Evolutionary conservation across 2,797 vertebrate species (phyloP).

Genomic region (Spondyliosoma cantharus): DNA sequence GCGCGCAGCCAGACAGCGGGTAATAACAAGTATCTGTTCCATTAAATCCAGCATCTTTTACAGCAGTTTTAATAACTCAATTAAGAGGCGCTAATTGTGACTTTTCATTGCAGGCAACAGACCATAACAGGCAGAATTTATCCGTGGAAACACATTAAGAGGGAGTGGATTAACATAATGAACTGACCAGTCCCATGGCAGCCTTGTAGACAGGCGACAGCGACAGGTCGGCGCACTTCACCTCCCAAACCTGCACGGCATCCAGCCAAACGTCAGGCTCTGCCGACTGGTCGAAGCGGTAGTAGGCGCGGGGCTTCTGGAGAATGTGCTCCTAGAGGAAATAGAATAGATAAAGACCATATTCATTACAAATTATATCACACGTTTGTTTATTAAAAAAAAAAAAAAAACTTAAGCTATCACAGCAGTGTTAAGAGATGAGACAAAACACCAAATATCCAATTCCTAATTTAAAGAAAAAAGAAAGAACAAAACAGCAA

Average conservation of each 20-base stretch:
- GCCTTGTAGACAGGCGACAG: constrained; percentile 93
- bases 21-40: constrained; percentile 60
- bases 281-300: constrained; percentile 85
- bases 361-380: not conserved
- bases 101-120: constrained; percentile 43
- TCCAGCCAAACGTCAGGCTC: constrained; percentile 93
- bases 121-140: constrained; percentile 46
- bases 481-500: not conserved
- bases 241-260: constrained; percentile 91
- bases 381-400: not conserved
- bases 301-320: constrained; percentile 87
- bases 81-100: constrained; percentile 63
- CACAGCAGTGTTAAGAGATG: not conserved
- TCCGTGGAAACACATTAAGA: constrained; percentile 30
- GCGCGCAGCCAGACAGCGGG: constrained; percentile 12
- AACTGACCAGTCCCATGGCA: constrained; percentile 91
- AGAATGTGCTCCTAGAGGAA: constrained; percentile 86
- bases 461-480: not conserved
- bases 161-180: not conserved
- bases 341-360: accelerated
- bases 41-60: constrained; percentile 63
- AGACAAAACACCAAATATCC: not conserved
- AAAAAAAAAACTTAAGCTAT: not conserved
- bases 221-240: constrained; percentile 93
- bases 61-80: constrained; percentile 66